Base-by-base conservation (phyloP, 1,140 invertebrate species). In the Oncopeltus fasciatus region DNA sequence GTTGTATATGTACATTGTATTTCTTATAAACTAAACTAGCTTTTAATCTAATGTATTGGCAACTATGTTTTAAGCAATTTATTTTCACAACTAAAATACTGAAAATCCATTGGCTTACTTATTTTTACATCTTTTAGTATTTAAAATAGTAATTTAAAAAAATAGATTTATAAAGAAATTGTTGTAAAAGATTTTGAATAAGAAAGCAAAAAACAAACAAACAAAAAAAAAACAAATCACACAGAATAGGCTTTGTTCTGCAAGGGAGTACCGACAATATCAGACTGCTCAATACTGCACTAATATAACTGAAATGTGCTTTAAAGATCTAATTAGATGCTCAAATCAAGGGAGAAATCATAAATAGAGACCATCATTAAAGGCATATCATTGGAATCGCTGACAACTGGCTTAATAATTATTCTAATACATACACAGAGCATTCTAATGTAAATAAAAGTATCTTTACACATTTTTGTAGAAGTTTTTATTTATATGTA, bases 31-130 rank as follows among this genome's bases (percentile, higher is more conserved):
- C 26, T 18, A 14, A 53, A 24, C 49, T 53, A 53, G 49, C 49
- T 53, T 53, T 53, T 53, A 53, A 53, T 24, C 49, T 53, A 53
- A 46, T 53, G 26, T 53, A 53, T 53, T 53, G 49, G 49, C 49
- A 53, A 53, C 49, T 53, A 53, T 53, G 49, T 53, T 53, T 53
- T 53, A 53, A 53, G 49, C 49, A 53, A 26, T 18, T 24, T 53
- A 53, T 26, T 26, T 53, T 53, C 49, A 53, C 49, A 53, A 53
- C 49, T 53, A 27, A 53, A 24, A 14, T 38, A 38, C 14, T 38
- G 31, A 38, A 53, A 20, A 24, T 53, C 26, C 49, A 53, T 18
- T 53, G 49, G 20, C 24, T 53, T 53, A 24, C 26, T 26, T 46
- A 20, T n/a, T 4, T 46, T 46, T 46, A 4, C 21, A 20, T 46